Evolutionary conservation across 2,797 vertebrate species (phyloP).

Genomic region (Coregonus suidteri): DNA sequence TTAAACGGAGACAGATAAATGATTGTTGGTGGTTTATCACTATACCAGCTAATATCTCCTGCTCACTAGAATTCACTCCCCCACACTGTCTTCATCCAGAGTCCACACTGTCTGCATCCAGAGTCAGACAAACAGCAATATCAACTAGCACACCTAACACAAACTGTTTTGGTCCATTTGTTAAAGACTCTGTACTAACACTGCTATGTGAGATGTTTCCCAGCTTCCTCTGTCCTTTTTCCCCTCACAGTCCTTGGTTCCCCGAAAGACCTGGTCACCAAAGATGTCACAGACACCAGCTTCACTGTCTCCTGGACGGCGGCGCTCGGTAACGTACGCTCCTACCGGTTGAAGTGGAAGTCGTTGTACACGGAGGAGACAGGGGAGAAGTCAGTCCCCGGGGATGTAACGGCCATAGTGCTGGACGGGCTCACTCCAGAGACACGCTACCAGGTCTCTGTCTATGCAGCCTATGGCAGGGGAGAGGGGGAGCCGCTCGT

Average conservation of each 20-base stretch:
- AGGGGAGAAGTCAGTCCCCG: constrained; percentile 85
- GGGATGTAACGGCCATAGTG: constrained; percentile 80
- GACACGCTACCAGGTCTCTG: constrained; percentile 92
- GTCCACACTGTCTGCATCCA: constrained; percentile 17
- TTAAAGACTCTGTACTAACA: background rate
- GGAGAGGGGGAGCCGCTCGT: constrained; percentile 88
- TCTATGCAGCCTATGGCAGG: constrained; percentile 86
- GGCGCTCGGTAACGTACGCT: constrained; percentile 88
- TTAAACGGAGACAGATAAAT: constrained; percentile 55
- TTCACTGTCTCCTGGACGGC: constrained; percentile 88
- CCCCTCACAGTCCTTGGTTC: constrained; percentile 85
- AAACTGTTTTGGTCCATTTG: background rate
- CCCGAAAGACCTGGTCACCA: constrained; percentile 87
- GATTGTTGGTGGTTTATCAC: constrained; percentile 54
- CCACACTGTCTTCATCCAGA: constrained; percentile 37
- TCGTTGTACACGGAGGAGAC: constrained; percentile 85
- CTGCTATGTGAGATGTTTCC: constrained; percentile 5
- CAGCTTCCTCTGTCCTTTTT: background rate
- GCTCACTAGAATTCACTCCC: constrained; percentile 43
- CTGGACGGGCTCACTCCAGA: constrained; percentile 90
- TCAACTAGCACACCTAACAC: too few relatives aligned
- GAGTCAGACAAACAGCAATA: too few relatives aligned
- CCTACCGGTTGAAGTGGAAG: constrained; percentile 89
- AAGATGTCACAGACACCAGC: constrained; percentile 90
- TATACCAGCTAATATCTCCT: constrained; percentile 35